A percentile compares a stretch with the other conserved stretches of the same genome.
These are phyloP conservation scores for Myiopsitta monachus DNA, from an alignment of 2,113 vertebrate species.

Conservation along the genomic window DNA sequence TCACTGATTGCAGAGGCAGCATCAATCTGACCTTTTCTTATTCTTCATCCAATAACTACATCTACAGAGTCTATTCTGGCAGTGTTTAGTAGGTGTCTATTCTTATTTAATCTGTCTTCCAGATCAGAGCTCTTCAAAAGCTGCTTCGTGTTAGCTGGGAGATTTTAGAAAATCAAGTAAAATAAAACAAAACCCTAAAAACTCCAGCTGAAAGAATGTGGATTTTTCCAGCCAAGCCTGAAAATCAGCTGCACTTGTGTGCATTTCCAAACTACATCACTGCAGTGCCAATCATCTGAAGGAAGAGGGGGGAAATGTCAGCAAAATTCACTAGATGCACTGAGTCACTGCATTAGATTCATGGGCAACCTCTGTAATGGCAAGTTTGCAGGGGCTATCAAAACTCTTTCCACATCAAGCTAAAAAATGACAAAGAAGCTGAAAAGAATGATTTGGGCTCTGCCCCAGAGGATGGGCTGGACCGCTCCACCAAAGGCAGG, in stretches of 20 bases:
- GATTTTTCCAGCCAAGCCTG: background rate
- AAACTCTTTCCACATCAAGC: background rate
- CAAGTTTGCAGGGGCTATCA: background rate
- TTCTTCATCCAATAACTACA: background rate
- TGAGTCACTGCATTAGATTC: constrained; percentile 10
- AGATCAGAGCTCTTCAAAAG: background rate
- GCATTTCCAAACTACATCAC: background rate
- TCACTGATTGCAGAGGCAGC: background rate
- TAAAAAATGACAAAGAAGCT: constrained; percentile 16
- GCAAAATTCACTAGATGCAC: constrained; percentile 2
- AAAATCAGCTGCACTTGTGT: background rate
- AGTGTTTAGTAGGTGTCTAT: background rate
- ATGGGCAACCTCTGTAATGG: constrained; percentile 7
- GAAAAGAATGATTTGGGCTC: constrained; percentile 23
- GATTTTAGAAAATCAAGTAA: background rate
- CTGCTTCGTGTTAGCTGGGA: background rate
- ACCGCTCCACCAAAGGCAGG: background rate
- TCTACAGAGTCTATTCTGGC: background rate
- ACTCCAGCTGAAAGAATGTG: background rate
- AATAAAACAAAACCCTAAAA: background rate
- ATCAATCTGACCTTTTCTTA: constrained; percentile 20
- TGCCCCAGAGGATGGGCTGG: background rate
- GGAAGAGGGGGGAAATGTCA: background rate
- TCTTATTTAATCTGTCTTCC: background rate
- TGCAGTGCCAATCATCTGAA: constrained; percentile 22